Percentiles rank a stretch among this genome's conserved stretches.
Conservation (phyloP, 2,888 invertebrate species). For the Trilocha varians region DNA sequence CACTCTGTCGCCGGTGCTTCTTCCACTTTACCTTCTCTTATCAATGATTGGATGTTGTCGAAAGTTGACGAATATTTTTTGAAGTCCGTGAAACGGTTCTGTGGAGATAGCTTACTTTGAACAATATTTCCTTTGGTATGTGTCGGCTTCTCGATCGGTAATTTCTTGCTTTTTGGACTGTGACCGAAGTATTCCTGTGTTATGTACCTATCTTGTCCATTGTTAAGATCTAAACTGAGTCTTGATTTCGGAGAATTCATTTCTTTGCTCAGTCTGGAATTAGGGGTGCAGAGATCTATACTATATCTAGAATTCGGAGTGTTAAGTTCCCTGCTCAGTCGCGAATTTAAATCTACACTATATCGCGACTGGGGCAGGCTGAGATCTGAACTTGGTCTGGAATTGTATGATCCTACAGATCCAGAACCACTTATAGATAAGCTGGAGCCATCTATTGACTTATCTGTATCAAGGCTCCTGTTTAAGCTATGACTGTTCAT, state of each 20-base stretch:
- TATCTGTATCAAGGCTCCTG: slow-evolving; percentile 60
- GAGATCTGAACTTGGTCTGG: slow-evolving; percentile 75
- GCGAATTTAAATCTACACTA: slow-evolving; percentile 70
- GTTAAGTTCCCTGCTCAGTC: slow-evolving; percentile 72
- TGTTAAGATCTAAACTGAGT: slow-evolving; percentile 75
- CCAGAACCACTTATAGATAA: slow-evolving; percentile 67
- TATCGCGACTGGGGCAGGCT: slow-evolving; percentile 74
- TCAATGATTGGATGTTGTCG: slow-evolving; percentile 82
- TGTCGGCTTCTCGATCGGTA: slow-evolving; percentile 41
- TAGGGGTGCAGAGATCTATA: slow-evolving; percentile 77
- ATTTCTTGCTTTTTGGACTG: slow-evolving; percentile 64
- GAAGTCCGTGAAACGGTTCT: slow-evolving; percentile 73
- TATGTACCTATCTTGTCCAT: slow-evolving; percentile 60
- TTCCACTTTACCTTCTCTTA: slow-evolving; percentile 79
- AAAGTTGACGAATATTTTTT: slow-evolving; percentile 84
- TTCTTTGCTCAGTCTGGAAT: slow-evolving; percentile 72
- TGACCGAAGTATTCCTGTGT: slow-evolving; percentile 60
- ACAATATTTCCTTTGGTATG: slow-evolving; percentile 39
- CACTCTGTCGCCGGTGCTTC: slow-evolving; percentile 64
- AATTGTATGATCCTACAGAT: slow-evolving; percentile 74
- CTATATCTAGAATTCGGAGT: slow-evolving; percentile 79
- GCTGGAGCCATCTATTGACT: slow-evolving; percentile 65
- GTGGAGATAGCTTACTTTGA: slow-evolving; percentile 67
- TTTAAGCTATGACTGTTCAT: slow-evolving; percentile 62
- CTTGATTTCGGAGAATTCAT: slow-evolving; percentile 75